Evolutionary conservation across 2,888 invertebrate genomes (phyloP).

Genomic region (Diploptera punctata): DNA sequence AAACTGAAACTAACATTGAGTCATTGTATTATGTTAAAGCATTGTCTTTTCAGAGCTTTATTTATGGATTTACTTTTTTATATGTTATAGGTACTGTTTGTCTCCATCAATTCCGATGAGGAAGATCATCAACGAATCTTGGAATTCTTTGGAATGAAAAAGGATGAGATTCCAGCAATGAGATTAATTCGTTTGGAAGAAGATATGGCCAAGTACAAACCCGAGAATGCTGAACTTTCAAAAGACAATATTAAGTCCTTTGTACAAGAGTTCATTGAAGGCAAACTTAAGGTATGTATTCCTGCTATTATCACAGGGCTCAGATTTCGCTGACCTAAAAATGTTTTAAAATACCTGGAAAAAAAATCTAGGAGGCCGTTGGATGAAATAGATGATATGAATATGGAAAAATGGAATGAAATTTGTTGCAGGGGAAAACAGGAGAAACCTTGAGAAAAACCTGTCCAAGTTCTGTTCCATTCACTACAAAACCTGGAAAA

Average conservation of each 20-base stretch:
- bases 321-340: neutral
- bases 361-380: neutral
- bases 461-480: too few relatives aligned
- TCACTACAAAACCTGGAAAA: neutral
- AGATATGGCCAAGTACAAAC: slow-evolving; percentile 98
- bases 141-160: slow-evolving; percentile 99
- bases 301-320: too few relatives aligned
- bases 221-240: slow-evolving; percentile 73
- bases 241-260: slow-evolving; percentile 78
- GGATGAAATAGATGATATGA: too few relatives aligned
- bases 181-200: slow-evolving; percentile 94
- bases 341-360: neutral
- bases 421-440: too few relatives aligned
- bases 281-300: slow-evolving; percentile 75
- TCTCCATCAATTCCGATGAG: slow-evolving; percentile 93
- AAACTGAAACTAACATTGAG: too few relatives aligned
- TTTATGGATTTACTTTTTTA: neutral
- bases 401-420: too few relatives aligned
- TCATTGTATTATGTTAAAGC: too few relatives aligned
- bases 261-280: slow-evolving; percentile 88
- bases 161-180: slow-evolving; percentile 89
- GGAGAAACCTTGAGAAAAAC: too few relatives aligned
- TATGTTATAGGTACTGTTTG: slow-evolving; percentile 77
- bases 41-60: too few relatives aligned
- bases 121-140: slow-evolving; percentile 96